Evolutionary conservation across 2,113 vertebrate species (phyloP).

Genomic region (Marcusenius ussheri): DNA sequence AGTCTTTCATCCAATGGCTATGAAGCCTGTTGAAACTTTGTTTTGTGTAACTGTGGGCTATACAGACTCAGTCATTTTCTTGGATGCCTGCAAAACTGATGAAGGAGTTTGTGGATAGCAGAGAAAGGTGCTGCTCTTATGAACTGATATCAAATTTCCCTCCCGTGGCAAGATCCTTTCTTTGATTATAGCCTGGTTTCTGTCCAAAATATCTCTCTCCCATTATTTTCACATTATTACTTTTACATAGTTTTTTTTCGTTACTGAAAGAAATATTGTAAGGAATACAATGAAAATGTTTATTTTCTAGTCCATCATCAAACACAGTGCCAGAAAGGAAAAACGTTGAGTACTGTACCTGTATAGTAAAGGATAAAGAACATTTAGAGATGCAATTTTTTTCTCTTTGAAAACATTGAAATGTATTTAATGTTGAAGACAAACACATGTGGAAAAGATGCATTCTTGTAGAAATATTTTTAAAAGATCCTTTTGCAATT

Average conservation of each 20-base stretch:
- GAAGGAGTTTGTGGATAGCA: not conserved
- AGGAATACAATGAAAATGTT: conserved; percentile 33
- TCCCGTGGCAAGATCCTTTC: not conserved
- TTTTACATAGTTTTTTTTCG: conserved; percentile 23
- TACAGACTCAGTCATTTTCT: not conserved
- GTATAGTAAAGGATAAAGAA: conserved; percentile 35
- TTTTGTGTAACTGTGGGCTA: not conserved
- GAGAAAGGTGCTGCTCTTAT: conserved; percentile 11
- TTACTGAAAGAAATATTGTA: conserved; percentile 34
- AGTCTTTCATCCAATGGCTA: not conserved
- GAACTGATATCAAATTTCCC: not conserved
- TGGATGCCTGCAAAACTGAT: not conserved
- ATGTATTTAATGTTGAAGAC: conserved; percentile 62
- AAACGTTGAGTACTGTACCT: conserved; percentile 44
- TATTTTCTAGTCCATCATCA: conserved; percentile 45
- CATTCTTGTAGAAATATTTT: conserved; percentile 87
- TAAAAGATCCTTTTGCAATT: conserved; percentile 81
- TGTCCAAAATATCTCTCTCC: not conserved
- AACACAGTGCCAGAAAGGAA: conserved; percentile 32
- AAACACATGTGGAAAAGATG: conserved; percentile 56
- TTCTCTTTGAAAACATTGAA: conserved; percentile 51
- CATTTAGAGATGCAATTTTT: conserved; percentile 50
- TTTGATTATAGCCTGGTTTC: conserved; percentile 6
- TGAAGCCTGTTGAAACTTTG: not conserved
- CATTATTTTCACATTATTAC: conserved; percentile 17